Conservation (phyloP, 2,888 invertebrate genomes). For the Therioaphis trifolii region DNA sequence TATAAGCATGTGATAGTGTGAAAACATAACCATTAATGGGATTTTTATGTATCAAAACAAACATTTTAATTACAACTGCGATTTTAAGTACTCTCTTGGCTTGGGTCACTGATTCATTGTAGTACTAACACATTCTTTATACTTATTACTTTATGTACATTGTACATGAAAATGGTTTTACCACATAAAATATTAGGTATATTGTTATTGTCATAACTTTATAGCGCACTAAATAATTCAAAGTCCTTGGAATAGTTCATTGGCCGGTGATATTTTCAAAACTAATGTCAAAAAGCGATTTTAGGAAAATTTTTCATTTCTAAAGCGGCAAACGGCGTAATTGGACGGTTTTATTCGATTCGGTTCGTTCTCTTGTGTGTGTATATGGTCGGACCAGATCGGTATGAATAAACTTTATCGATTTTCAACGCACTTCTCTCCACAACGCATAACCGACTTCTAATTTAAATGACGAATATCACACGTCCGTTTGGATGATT, state of each 20-base stretch:
- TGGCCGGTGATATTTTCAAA: background rate
- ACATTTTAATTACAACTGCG: background rate
- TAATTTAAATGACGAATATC: no score
- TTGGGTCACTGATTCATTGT: background rate
- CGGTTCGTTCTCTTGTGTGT: no score
- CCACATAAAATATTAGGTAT: background rate
- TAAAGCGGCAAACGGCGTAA: no score
- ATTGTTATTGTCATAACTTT: background rate
- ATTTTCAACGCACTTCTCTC: no score
- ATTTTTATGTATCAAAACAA: slow-evolving; percentile 27
- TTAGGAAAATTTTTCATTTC: no score
- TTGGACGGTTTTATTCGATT: background rate
- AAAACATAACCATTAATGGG: background rate
- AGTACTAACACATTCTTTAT: background rate
- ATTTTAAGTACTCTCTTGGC: background rate
- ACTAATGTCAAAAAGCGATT: no score
- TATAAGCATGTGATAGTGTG: background rate
- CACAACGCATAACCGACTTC: no score
- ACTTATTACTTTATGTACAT: slow-evolving; percentile 22
- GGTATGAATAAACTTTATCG: no score
- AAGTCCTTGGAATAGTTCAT: background rate
- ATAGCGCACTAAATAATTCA: background rate
- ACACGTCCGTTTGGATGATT: no score
- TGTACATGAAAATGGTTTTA: slow-evolving; percentile 38
- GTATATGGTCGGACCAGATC: no score